phyloP scores from a whole-genome alignment of 2,797 vertebrate species.

The Fundulus diaphanus region DNA sequence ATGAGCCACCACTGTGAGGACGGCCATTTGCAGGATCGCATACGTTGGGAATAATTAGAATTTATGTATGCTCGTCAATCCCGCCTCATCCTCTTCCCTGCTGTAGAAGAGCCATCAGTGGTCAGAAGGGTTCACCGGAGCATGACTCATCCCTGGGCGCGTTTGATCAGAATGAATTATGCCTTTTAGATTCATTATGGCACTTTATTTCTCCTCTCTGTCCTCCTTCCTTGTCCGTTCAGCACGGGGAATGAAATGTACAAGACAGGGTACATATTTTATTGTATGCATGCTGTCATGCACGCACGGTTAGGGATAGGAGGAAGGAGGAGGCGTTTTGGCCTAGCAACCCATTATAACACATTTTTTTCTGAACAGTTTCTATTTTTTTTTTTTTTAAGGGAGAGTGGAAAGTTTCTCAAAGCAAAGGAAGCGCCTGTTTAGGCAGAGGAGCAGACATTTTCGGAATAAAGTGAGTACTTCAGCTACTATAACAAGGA shows the following conservation, averaged over 20 bases:
- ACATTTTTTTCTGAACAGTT: conserved; percentile 28
- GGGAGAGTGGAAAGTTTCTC: conserved; percentile 17
- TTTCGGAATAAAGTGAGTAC: conserved; percentile 36
- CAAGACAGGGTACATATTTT: conserved; percentile 84
- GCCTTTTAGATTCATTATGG: conserved; percentile 85
- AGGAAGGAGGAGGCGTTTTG: conserved; percentile 48
- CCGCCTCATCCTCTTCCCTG: conserved; percentile 56
- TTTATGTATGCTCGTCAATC: conserved; percentile 76
- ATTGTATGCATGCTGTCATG: conserved; percentile 77
- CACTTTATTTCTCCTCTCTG: conserved; percentile 82
- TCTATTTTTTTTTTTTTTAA: conserved; percentile 11
- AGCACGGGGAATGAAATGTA: conserved; percentile 76
- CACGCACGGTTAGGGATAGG: conserved; percentile 63
- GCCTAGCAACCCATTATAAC: conserved; percentile 37
- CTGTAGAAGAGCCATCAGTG: conserved; percentile 74
- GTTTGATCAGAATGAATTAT: conserved; percentile 84
- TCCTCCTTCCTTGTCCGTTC: conserved; percentile 79
- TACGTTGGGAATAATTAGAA: conserved; percentile 82
- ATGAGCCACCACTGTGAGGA: conserved; percentile 69
- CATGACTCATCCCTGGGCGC: conserved; percentile 81
- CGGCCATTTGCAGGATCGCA: conserved; percentile 74
- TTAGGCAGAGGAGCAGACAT: conserved; percentile 23
- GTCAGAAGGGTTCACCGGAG: conserved; percentile 76
- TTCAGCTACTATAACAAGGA: no score
- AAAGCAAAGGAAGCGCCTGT: conserved; percentile 30